Conservation (phyloP, 2,888 invertebrate genomes). For the Anoplius nigerrimus region DNA sequence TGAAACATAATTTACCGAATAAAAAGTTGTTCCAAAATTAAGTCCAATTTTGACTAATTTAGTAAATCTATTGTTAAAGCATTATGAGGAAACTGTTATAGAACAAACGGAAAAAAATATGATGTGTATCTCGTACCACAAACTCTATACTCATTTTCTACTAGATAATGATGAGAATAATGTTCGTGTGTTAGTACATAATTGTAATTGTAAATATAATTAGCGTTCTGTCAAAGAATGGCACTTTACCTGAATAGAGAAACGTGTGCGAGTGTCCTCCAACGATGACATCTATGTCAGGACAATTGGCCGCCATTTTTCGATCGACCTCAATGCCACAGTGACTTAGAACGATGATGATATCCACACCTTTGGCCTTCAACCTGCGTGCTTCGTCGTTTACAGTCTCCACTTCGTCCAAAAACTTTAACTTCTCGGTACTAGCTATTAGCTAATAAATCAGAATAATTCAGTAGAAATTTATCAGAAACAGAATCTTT, state of each 20-base stretch:
- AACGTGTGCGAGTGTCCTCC: slow-evolving; percentile 91
- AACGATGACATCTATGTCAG: slow-evolving; percentile 87
- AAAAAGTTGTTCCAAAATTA: too few relatives aligned
- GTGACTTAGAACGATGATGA: slow-evolving; percentile 90
- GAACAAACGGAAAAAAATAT: too few relatives aligned
- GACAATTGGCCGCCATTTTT: slow-evolving; percentile 81
- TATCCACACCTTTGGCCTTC: slow-evolving; percentile 80
- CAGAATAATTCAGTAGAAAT: background rate
- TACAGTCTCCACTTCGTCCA: slow-evolving; percentile 82
- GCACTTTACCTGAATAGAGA: slow-evolving; percentile 78
- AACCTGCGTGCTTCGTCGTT: slow-evolving; percentile 82
- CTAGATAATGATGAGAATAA: too few relatives aligned
- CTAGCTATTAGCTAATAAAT: slow-evolving; percentile 79
- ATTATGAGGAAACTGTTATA: too few relatives aligned
- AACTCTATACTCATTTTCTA: background rate
- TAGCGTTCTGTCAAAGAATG: background rate
- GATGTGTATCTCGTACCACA: too few relatives aligned
- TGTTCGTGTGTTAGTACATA: too few relatives aligned
- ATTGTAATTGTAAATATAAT: slow-evolving; percentile 11
- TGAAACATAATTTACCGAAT: too few relatives aligned
- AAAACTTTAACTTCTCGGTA: slow-evolving; percentile 81
- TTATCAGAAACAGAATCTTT: background rate
- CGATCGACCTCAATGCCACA: slow-evolving; percentile 84
- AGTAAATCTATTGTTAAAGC: too few relatives aligned
- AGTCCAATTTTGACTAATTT: too few relatives aligned